These are phyloP conservation scores for Samia ricini DNA, from an alignment of 1,140 invertebrate species.

Conservation along the genomic window DNA sequence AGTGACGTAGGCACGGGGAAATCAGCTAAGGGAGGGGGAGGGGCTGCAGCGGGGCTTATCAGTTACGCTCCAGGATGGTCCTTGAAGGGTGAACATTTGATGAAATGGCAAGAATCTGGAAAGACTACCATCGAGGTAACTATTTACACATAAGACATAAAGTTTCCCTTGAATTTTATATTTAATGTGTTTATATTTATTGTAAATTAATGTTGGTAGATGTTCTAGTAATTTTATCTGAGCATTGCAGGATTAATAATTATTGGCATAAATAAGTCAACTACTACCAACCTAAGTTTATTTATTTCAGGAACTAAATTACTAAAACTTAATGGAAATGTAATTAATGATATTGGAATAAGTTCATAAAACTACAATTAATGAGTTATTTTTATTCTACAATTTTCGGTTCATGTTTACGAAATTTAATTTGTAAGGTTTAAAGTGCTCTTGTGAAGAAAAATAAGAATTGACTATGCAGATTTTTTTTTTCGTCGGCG, in stretches of 20 bases:
- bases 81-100: slow-evolving; percentile 74
- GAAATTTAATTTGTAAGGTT: neutral
- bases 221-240: no score
- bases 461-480: slow-evolving; percentile 60
- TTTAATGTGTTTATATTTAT: no score
- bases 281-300: no score
- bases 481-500: slow-evolving; percentile 44
- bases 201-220: no score
- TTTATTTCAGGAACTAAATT: no score
- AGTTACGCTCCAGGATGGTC: slow-evolving; percentile 77
- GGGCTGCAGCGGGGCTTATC: slow-evolving; percentile 57
- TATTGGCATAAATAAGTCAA: no score
- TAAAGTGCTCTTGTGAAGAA: slow-evolving; percentile 32
- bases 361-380: neutral
- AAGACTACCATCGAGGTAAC: slow-evolving; percentile 76
- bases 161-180: no score
- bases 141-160: slow-evolving; percentile 1
- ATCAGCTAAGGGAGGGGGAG: slow-evolving; percentile 28
- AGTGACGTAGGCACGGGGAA: slow-evolving; percentile 34
- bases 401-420: neutral
- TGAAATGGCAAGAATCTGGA: slow-evolving; percentile 75
- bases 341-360: neutral
- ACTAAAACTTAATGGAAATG: no score
- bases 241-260: no score
- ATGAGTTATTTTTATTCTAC: neutral